phyloP scores from a whole-genome alignment of 2,888 invertebrate species.

The Zhengitettix transpicula region DNA sequence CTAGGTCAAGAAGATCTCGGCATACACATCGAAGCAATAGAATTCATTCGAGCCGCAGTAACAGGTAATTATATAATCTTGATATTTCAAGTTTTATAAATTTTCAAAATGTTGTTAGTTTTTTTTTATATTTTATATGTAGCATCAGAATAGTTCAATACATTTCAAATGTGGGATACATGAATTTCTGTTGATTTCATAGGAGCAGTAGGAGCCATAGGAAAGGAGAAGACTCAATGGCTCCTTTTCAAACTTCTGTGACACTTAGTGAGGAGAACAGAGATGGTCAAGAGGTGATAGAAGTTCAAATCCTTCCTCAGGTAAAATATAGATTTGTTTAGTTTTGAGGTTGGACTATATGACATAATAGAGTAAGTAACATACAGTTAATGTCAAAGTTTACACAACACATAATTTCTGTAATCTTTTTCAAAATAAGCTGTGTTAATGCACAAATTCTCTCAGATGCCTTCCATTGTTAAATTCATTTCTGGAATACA shows the following conservation, averaged over 20 bases:
- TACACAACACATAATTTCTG: too few species aligned
- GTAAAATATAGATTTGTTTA: conserved; percentile 13
- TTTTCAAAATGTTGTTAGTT: not conserved
- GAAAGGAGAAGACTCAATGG: conserved; percentile 51
- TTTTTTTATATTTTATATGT: not conserved
- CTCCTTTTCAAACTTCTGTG: conserved; percentile 74
- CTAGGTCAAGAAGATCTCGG: conserved; percentile 35
- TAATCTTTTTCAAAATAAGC: too few species aligned
- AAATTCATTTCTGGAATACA: too few species aligned
- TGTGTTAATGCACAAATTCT: too few species aligned
- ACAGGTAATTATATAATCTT: conserved; percentile 31
- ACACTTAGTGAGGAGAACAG: conserved; percentile 62
- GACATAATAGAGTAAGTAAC: too few species aligned
- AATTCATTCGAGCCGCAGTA: conserved; percentile 48
- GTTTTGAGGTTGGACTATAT: too few species aligned
- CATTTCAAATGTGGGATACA: not conserved
- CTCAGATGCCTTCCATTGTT: too few species aligned
- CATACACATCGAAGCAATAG: conserved; percentile 31
- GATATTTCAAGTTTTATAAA: not conserved
- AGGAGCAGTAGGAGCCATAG: conserved; percentile 49
- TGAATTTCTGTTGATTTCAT: conserved; percentile 16
- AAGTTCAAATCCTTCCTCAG: conserved; percentile 81
- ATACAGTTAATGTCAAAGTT: too few species aligned
- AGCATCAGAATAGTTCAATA: not conserved
- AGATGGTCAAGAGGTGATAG: conserved; percentile 81